Conservation (phyloP, 2,888 invertebrate genomes). For the Sarcophaga rosellei region DNA sequence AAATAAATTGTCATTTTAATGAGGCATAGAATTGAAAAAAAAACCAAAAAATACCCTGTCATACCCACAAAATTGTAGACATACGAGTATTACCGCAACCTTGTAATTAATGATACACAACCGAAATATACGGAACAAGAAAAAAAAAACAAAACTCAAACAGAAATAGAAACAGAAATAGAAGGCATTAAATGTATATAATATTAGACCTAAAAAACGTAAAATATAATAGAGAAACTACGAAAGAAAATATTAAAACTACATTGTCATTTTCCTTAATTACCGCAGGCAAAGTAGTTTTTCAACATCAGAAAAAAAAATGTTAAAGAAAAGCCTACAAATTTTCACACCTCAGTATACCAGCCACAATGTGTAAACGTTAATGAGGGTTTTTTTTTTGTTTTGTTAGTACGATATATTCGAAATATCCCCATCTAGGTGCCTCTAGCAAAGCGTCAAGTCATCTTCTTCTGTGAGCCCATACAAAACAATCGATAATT, state of each 20-base stretch:
- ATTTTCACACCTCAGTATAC: slow-evolving; percentile 27
- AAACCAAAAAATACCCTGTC: neutral
- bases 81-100: slow-evolving; percentile 18
- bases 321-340: slow-evolving; percentile 1
- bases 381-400: slow-evolving; percentile 24
- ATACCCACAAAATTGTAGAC: slow-evolving; percentile 4
- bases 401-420: no score
- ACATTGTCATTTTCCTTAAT: slow-evolving; percentile 49
- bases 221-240: neutral
- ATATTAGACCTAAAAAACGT: neutral
- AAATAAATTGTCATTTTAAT: slow-evolving; percentile 27
- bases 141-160: neutral
- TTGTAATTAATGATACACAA: slow-evolving; percentile 37
- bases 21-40: slow-evolving; percentile 12
- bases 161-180: neutral
- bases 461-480: neutral
- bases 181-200: neutral
- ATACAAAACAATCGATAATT: neutral
- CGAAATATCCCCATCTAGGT: no score
- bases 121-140: neutral
- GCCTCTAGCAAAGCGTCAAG: neutral
- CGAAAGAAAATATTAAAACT: neutral
- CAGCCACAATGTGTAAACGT: neutral
- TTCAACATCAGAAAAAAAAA: neutral
- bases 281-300: slow-evolving; percentile 17